A percentile compares a stretch with the other conserved stretches of the same genome.
Conservation (phyloP, 2,113 vertebrate species). For the Sebastes fasciatus region DNA sequence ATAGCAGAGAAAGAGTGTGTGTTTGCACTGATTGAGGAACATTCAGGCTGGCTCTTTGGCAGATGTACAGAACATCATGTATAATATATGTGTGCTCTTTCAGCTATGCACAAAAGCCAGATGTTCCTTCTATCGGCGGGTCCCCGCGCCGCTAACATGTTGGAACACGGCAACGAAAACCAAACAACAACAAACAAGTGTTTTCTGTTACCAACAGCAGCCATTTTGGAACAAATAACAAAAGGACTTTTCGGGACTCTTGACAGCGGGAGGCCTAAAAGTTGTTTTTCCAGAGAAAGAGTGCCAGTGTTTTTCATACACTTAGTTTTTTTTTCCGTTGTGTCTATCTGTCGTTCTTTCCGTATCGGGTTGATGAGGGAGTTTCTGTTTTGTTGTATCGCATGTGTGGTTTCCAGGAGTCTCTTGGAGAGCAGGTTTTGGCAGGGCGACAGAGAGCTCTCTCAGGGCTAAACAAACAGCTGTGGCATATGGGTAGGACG, state of each 20-base stretch:
- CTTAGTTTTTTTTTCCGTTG: constrained; percentile 11
- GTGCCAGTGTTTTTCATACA: constrained; percentile 8
- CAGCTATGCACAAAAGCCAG: constrained; percentile 86
- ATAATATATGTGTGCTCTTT: constrained; percentile 84
- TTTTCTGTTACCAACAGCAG: constrained; percentile 75
- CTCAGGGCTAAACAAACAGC: constrained; percentile 78
- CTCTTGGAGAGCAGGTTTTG: constrained; percentile 69
- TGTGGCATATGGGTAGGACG: constrained; percentile 78
- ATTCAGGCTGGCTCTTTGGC: constrained; percentile 76
- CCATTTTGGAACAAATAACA: constrained; percentile 77
- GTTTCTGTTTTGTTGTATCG: constrained; percentile 50
- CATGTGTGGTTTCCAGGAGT: constrained; percentile 58
- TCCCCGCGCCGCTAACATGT: constrained; percentile 74
- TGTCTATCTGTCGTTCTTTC: constrained; percentile 28
- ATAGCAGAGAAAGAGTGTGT: constrained; percentile 43
- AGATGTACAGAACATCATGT: constrained; percentile 84
- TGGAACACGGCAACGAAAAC: constrained; percentile 70
- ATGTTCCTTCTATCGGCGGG: constrained; percentile 79
- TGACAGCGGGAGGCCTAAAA: constrained; percentile 56
- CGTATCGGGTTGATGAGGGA: constrained; percentile 68
- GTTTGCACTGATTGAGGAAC: constrained; percentile 77
- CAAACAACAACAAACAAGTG: constrained; percentile 78
- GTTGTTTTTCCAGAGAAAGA: constrained; percentile 31
- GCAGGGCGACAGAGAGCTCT: constrained; percentile 74
- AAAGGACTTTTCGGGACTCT: constrained; percentile 59